phyloP scores from a whole-genome alignment of 92 coral and sea anemone species.

The Parazoanthus darwini region DNA sequence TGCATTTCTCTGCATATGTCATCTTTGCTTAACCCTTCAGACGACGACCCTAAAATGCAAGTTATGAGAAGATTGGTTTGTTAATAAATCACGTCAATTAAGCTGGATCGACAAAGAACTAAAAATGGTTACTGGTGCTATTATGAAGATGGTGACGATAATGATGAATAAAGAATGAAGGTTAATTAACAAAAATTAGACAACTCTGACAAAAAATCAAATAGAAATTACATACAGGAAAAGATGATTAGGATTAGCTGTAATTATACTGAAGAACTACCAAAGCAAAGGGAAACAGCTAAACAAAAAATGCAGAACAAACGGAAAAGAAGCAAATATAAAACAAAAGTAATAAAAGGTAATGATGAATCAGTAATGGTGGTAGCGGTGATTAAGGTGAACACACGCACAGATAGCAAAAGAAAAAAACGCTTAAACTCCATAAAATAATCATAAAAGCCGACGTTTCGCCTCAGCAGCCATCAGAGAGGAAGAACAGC shows the following conservation, averaged over 20 bases:
- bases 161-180: not conserved
- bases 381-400: not conserved
- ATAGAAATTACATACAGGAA: not conserved
- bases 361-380: too few relatives aligned
- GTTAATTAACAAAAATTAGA: not conserved
- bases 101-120: not conserved
- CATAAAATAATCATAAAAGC: not conserved
- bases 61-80: not conserved
- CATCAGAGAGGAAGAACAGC: conserved; percentile 6
- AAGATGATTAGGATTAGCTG: not conserved
- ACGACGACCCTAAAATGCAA: conserved; percentile 11
- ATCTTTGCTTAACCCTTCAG: not conserved
- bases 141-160: not conserved
- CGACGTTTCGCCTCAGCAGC: not conserved
- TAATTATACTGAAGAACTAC: too few relatives aligned
- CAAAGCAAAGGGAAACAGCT: not conserved
- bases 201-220: not conserved
- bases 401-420: not conserved
- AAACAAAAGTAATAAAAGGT: not conserved
- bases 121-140: too few relatives aligned
- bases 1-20: conserved; percentile 5
- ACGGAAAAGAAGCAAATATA: not conserved
- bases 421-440: not conserved
- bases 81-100: not conserved
- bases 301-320: not conserved